These are phyloP conservation scores for Montipora sp. DNA, from an alignment of 64 coral and sea anemone genomes.

Conservation along the genomic window DNA sequence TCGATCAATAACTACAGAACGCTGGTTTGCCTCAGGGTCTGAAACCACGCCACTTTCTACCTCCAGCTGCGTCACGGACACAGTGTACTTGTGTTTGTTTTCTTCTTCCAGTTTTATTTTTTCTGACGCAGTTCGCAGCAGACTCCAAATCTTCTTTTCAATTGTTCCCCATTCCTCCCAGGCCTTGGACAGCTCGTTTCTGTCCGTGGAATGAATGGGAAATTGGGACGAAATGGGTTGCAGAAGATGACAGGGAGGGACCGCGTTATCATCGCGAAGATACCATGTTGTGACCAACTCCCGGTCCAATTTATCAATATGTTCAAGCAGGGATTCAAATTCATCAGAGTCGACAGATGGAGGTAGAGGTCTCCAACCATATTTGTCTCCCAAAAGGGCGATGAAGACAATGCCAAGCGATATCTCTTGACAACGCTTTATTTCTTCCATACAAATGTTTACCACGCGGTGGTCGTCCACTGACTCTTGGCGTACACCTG, in stretches of 20 bases:
- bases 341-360: constrained; percentile 34
- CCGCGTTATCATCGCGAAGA: constrained; percentile 46
- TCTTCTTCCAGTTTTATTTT: constrained; percentile 20
- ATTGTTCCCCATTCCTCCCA: constrained; percentile 53
- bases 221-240: constrained; percentile 60
- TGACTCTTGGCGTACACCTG: constrained; percentile 68
- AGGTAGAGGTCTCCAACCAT: constrained; percentile 57
- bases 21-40: constrained; percentile 14
- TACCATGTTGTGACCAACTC: constrained; percentile 40
- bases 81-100: constrained; percentile 32
- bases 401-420: constrained; percentile 60
- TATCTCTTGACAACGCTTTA: constrained; percentile 69
- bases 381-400: constrained; percentile 61
- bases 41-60: constrained; percentile 60
- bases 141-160: constrained; percentile 43
- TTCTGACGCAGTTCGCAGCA: constrained; percentile 35
- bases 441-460: constrained; percentile 72
- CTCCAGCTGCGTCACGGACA: constrained; percentile 59
- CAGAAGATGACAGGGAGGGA: constrained; percentile 35
- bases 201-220: constrained; percentile 40
- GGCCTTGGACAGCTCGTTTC: constrained; percentile 20
- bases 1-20: constrained; percentile 51
- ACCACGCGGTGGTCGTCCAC: constrained; percentile 66
- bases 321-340: constrained; percentile 27
- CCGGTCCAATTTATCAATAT: constrained; percentile 29